Conservation (phyloP, 2,797 vertebrate species). For the Hippopotamyrus pictus region DNA sequence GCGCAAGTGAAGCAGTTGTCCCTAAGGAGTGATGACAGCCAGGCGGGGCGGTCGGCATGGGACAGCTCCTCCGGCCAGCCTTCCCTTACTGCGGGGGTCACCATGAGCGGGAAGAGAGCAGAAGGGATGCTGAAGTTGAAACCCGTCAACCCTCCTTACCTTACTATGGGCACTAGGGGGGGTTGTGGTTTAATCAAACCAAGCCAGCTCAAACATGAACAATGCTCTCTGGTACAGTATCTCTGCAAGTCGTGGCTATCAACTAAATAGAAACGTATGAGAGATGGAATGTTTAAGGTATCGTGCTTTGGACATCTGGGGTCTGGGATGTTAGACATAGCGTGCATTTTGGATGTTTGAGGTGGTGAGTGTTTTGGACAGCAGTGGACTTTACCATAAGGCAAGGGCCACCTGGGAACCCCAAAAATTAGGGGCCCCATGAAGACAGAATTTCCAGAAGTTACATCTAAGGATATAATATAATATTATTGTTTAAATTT, state of each 20-base stretch:
- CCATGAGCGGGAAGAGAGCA: neutral
- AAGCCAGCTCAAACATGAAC: neutral
- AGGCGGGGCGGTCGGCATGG: slow-evolving; percentile 41
- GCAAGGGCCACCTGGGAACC: neutral
- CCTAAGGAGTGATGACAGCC: slow-evolving; percentile 41
- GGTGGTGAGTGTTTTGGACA: neutral
- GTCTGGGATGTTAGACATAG: neutral
- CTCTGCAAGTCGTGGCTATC: neutral
- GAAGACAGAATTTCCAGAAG: neutral
- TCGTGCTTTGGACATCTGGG: neutral
- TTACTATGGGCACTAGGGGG: neutral
- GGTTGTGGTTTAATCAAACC: neutral
- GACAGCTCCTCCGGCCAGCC: slow-evolving; percentile 56
- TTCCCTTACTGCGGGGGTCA: slow-evolving; percentile 46
- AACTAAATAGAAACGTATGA: neutral
- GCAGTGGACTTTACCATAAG: neutral
- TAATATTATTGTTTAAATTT: neutral
- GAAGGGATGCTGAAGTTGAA: neutral
- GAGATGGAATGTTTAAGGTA: neutral
- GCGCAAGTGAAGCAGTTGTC: slow-evolving; percentile 47
- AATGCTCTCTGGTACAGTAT: neutral
- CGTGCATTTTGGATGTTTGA: neutral
- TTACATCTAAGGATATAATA: neutral
- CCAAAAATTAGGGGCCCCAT: neutral
- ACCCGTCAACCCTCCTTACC: neutral